These are phyloP conservation scores for Pelobates cultripes DNA, from an alignment of 2,797 vertebrate species.

Conservation along the genomic window DNA sequence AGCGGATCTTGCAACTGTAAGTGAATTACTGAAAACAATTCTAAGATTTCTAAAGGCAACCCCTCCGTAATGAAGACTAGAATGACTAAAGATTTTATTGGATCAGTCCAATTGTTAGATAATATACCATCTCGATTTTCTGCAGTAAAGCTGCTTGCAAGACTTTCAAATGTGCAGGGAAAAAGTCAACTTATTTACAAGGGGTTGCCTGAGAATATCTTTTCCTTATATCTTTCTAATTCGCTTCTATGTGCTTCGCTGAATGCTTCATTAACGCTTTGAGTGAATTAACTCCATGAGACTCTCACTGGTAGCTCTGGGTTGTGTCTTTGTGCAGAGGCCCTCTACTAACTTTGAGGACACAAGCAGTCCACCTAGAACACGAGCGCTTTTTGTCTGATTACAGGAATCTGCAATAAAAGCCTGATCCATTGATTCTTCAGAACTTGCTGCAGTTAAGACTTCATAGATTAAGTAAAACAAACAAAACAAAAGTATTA, in stretches of 20 bases:
- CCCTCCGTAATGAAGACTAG: slow-evolving; percentile 67
- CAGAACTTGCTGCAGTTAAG: slow-evolving; percentile 83
- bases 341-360: slow-evolving; percentile 73
- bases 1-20: slow-evolving; percentile 99
- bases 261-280: slow-evolving; percentile 72
- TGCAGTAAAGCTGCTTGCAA: slow-evolving; percentile 31
- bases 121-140: slow-evolving; percentile 16
- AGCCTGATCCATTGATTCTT: slow-evolving; percentile 88
- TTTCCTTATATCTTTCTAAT: slow-evolving; percentile 58
- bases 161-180: slow-evolving; percentile 61
- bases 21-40: slow-evolving; percentile 82
- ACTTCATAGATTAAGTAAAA: slow-evolving; percentile 83
- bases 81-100: slow-evolving; percentile 11
- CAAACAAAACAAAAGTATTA: slow-evolving; percentile 21
- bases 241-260: slow-evolving; percentile 70
- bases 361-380: slow-evolving; percentile 78
- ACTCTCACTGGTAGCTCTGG: slow-evolving; percentile 64
- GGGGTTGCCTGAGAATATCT: slow-evolving; percentile 62
- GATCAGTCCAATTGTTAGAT: slow-evolving; percentile 36
- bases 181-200: slow-evolving; percentile 60
- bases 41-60: slow-evolving; percentile 77
- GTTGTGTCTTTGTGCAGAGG: slow-evolving; percentile 67
- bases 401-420: slow-evolving; percentile 91
- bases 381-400: slow-evolving; percentile 88
- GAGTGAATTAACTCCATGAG: slow-evolving; percentile 68